Conservation (phyloP, 2,113 vertebrate species). For the Hirundichthys speculiger region DNA sequence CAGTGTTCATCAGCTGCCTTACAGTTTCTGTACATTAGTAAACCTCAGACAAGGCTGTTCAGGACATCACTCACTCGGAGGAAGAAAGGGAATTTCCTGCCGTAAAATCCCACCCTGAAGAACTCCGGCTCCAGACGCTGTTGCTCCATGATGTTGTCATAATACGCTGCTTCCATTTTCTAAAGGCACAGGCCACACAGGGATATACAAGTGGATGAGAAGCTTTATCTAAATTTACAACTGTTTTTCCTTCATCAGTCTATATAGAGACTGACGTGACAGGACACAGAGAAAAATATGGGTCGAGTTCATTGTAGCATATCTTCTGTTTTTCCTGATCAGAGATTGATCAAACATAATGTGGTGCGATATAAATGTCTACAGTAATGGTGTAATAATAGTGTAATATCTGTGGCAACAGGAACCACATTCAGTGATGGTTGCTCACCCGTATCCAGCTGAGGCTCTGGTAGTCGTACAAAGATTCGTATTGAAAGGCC, state of each 20-base stretch:
- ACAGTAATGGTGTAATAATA: too few relatives aligned
- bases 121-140: constrained; percentile 97
- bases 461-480: constrained; percentile 98
- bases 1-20: background rate
- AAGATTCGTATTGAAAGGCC: constrained; percentile 93
- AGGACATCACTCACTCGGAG: constrained; percentile 86
- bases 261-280: too few relatives aligned
- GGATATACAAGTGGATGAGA: background rate
- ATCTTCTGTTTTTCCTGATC: too few relatives aligned
- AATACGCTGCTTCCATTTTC: constrained; percentile 99
- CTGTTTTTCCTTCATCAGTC: too few relatives aligned
- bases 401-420: background rate
- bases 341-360: too few relatives aligned
- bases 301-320: too few relatives aligned
- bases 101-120: constrained; percentile 96
- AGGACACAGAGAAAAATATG: too few relatives aligned
- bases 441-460: constrained; percentile 95
- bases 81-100: constrained; percentile 98
- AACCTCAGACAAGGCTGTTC: accelerated
- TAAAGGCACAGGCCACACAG: constrained; percentile 58
- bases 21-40: background rate
- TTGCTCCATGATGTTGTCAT: constrained; percentile 98
- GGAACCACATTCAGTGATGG: accelerated
- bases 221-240: background rate
- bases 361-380: too few relatives aligned